Percentiles rank a stretch among this genome's conserved stretches.
Conservation (phyloP, 92 coral and sea anemone genomes). For the Plumapathes pennacea region DNA sequence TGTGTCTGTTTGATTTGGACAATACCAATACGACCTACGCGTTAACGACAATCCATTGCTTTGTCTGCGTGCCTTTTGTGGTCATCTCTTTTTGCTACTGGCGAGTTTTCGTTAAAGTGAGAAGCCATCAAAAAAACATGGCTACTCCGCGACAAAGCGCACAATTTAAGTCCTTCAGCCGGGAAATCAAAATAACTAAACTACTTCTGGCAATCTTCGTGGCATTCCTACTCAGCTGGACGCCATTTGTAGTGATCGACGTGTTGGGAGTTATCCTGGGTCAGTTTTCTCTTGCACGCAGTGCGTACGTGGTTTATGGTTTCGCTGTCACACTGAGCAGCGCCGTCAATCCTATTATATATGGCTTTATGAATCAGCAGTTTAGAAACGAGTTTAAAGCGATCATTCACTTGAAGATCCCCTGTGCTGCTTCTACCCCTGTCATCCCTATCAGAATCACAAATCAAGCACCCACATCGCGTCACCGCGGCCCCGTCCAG, state of each 20-base stretch:
- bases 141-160: not conserved
- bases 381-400: slow-evolving; percentile 38
- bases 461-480: too few species aligned
- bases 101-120: slow-evolving; percentile 38
- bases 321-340: slow-evolving; percentile 17
- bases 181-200: slow-evolving; percentile 39
- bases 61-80: slow-evolving; percentile 21
- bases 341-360: slow-evolving; percentile 49
- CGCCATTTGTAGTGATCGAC: slow-evolving; percentile 33
- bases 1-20: slow-evolving; percentile 45
- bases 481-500: too few species aligned
- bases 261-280: slow-evolving; percentile 17
- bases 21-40: slow-evolving; percentile 11
- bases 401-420: too few species aligned
- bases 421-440: too few species aligned
- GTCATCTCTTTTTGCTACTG: slow-evolving; percentile 37
- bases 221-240: slow-evolving; percentile 50
- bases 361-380: slow-evolving; percentile 37
- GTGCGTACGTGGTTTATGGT: slow-evolving; percentile 11
- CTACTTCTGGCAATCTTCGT: slow-evolving; percentile 33
- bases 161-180: not conserved
- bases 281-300: slow-evolving; percentile 26
- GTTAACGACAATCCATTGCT: not conserved
- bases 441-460: too few species aligned
- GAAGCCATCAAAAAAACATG: slow-evolving; percentile 44